These are phyloP conservation scores for Dromius quadrimaculatus DNA, from an alignment of 2,888 invertebrate genomes.

Conservation along the genomic window DNA sequence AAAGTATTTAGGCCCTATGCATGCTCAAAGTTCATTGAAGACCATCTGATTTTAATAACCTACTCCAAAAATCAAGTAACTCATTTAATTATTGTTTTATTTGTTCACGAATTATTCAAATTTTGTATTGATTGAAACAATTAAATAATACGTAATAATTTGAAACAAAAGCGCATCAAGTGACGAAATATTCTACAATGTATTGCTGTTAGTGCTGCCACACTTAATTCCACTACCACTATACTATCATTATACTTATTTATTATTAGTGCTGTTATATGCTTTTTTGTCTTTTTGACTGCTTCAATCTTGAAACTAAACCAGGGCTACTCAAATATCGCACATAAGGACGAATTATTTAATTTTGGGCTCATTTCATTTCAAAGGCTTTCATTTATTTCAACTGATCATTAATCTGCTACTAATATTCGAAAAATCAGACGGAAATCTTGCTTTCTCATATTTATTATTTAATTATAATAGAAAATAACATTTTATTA, in stretches of 20 bases:
- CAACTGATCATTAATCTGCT: conserved; percentile 20
- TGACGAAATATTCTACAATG: neutral
- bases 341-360: neutral
- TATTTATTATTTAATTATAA: too few relatives aligned
- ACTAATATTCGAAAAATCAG: conserved; percentile 12
- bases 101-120: too few relatives aligned
- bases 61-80: too few relatives aligned
- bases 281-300: conserved; percentile 60
- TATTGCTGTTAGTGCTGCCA: neutral
- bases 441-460: neutral
- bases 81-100: too few relatives aligned
- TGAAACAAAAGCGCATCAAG: too few relatives aligned
- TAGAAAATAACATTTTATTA: too few relatives aligned
- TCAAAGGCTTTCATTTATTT: neutral
- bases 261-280: conserved; percentile 55
- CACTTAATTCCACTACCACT: conserved; percentile 14
- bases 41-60: too few relatives aligned
- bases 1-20: too few relatives aligned
- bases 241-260: conserved; percentile 31
- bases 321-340: conserved; percentile 39
- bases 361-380: conserved; percentile 11
- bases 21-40: too few relatives aligned
- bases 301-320: conserved; percentile 58
- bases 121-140: too few relatives aligned
- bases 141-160: too few relatives aligned